These are phyloP conservation scores for Amphiprion clarkii DNA, from an alignment of 2,797 vertebrate genomes.

Conservation along the genomic window DNA sequence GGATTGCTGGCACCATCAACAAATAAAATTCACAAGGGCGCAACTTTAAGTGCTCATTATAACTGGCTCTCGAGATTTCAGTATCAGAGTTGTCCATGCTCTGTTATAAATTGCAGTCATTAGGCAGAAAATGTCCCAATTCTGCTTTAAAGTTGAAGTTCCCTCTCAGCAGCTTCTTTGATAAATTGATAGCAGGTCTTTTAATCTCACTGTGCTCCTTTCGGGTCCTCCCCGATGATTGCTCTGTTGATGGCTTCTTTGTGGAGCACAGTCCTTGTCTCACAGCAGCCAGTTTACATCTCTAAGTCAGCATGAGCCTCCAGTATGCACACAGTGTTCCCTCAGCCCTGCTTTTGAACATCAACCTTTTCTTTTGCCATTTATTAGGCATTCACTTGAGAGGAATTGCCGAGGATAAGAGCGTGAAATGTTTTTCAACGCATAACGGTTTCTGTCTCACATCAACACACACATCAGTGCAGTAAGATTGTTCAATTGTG, in stretches of 20 bases:
- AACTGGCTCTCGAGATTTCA: conserved; percentile 46
- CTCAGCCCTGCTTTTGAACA: conserved; percentile 21
- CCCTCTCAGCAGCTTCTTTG: conserved; percentile 64
- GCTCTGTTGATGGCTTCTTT: conserved; percentile 69
- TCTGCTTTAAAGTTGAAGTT: conserved; percentile 70
- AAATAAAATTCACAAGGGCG: conserved; percentile 29
- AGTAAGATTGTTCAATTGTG: not conserved
- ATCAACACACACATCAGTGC: not conserved
- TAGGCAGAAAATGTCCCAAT: conserved; percentile 67
- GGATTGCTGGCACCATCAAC: not conserved
- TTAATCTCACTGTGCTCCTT: conserved; percentile 70
- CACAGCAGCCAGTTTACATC: conserved; percentile 40
- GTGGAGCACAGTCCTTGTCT: conserved; percentile 65
- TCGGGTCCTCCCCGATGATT: conserved; percentile 66
- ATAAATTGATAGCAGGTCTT: conserved; percentile 75
- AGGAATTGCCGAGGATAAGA: conserved; percentile 19
- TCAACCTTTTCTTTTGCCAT: conserved; percentile 39
- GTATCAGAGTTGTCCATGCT: conserved; percentile 50
- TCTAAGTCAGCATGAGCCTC: conserved; percentile 32
- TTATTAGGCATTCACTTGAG: conserved; percentile 25
- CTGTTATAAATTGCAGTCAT: conserved; percentile 71
- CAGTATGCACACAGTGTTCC: conserved; percentile 34
- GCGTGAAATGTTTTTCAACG: conserved; percentile 1
- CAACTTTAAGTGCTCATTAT: conserved; percentile 49
- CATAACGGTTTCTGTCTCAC: conserved; percentile 1